Evolutionary conservation across 53 echinoderm and acorn worm species (phyloP), one percentile per base, ranked within the genome.

Genomic region (Echinometra lucunter): DNA sequence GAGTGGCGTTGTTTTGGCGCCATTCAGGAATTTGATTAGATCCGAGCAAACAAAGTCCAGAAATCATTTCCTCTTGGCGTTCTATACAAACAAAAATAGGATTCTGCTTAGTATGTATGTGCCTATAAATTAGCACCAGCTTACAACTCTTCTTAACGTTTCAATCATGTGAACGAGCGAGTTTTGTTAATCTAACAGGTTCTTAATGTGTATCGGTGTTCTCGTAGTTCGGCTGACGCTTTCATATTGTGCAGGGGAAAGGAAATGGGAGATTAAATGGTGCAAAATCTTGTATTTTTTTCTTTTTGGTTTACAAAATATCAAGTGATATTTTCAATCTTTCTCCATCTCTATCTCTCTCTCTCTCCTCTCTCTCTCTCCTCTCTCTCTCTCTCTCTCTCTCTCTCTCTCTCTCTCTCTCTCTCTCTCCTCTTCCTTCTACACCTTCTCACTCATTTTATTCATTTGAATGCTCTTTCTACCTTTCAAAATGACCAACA

Each of bases 1-100:
- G 63, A 91, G 63, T 11, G 19, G 38, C 6, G 16, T 91, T 91
- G 42, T 66, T 66, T 66, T 91, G 91, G 44, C 91, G 91, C 67
- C 66, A 66, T 58, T 63, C 19, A 35, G 17, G 42, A 17, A 15
- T 58, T 91, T 91, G 66, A 66, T 91, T 44, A 45, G 37, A 91
- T 91, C 66, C 85, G 28, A 85, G 47, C 85, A 85, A 49, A 85
- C 47, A 85, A 45, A 13, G 7, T 85, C 81, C 81, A 30, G 28
- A 67, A 75, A 75, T 75, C 75, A 42, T 42, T 40, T 38, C 78
- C 78, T 42, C 78, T 78, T 78, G 5, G 23, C 23, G 35, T 21
- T 42, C 38, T 40, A 19, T 40, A 40, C 13, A 78, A 78, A 78
- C 38, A 40, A 78, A 66, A 38, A 78, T 38, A 38, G 38, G 28